Conservation (phyloP, 2,797 vertebrate genomes). For the Gadopsis marmoratus region DNA sequence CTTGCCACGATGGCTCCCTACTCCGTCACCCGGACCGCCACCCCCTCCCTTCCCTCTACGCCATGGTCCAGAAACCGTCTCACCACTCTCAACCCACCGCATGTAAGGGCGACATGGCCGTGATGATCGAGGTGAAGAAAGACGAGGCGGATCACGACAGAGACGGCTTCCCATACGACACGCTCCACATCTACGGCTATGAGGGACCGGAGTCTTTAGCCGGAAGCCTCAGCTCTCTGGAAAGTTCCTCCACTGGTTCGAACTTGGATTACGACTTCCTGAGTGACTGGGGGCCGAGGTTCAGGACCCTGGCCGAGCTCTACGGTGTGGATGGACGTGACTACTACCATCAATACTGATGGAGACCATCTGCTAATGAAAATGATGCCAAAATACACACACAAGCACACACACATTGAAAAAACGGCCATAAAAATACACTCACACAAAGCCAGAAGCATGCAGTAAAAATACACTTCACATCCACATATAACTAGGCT, state of each 20-base stretch:
- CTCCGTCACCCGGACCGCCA: slow-evolving; percentile 69
- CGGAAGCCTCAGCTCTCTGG: slow-evolving; percentile 94
- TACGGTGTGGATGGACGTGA: slow-evolving; percentile 88
- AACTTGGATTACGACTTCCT: slow-evolving; percentile 96
- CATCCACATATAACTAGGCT: slow-evolving; percentile 15
- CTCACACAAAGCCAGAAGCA: slow-evolving; percentile 31
- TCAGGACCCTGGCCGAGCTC: slow-evolving; percentile 94
- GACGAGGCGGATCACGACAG: slow-evolving; percentile 94
- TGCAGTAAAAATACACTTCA: slow-evolving; percentile 30
- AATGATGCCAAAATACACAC: slow-evolving; percentile 49
- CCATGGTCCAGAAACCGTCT: slow-evolving; percentile 88
- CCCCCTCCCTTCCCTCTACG: slow-evolving; percentile 82
- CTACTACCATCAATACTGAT: slow-evolving; percentile 86
- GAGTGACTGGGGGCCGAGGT: slow-evolving; percentile 95
- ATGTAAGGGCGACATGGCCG: slow-evolving; percentile 91
- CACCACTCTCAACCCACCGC: slow-evolving; percentile 67
- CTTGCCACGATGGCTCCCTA: slow-evolving; percentile 82
- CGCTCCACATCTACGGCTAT: slow-evolving; percentile 95
- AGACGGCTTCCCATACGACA: slow-evolving; percentile 93
- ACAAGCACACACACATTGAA: slow-evolving; percentile 6
- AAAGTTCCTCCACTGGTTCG: slow-evolving; percentile 88
- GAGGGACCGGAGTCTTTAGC: slow-evolving; percentile 94
- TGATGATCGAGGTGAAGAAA: slow-evolving; percentile 96
- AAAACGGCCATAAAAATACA: slow-evolving; percentile 57
- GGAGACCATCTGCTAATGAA: slow-evolving; percentile 2